Evolutionary conservation across 2,797 vertebrate species (phyloP).

Genomic region (Choloepus didactylus): DNA sequence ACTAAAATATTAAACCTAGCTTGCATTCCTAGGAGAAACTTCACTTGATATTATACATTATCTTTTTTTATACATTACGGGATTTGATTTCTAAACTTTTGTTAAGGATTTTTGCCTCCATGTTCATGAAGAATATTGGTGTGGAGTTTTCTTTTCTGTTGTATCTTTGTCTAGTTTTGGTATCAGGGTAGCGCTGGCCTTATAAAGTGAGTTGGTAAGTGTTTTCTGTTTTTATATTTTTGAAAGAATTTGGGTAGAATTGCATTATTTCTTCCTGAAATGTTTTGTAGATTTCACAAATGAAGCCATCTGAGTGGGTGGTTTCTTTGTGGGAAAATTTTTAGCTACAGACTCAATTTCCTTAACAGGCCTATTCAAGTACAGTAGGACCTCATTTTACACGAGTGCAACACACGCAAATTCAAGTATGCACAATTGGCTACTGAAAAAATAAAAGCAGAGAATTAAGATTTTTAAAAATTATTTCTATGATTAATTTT

Average conservation of each 20-base stretch:
- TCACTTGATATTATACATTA: background rate
- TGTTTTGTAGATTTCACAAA: background rate
- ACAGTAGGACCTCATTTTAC: background rate
- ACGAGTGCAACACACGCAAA: no score
- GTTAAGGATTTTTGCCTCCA: background rate
- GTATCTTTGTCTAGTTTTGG: background rate
- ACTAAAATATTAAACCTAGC: background rate
- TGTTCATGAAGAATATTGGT: background rate
- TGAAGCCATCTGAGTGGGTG: conserved; percentile 21
- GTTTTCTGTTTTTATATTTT: background rate
- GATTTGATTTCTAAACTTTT: background rate
- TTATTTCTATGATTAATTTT: no score
- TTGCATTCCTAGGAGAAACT: background rate
- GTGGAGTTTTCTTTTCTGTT: conserved; percentile 32
- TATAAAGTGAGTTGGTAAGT: background rate
- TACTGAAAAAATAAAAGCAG: no score
- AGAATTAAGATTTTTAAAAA: no score
- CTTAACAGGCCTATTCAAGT: background rate
- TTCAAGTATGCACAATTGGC: no score
- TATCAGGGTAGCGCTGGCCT: background rate
- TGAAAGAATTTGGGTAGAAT: background rate
- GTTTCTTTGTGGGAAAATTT: background rate
- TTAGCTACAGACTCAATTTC: background rate
- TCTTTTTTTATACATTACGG: background rate
- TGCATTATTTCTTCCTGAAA: background rate